Evolutionary conservation across 2,797 vertebrate species (phyloP), one percentile per base, ranked within the genome.

Genomic region (Hippoglossus hippoglossus): DNA sequence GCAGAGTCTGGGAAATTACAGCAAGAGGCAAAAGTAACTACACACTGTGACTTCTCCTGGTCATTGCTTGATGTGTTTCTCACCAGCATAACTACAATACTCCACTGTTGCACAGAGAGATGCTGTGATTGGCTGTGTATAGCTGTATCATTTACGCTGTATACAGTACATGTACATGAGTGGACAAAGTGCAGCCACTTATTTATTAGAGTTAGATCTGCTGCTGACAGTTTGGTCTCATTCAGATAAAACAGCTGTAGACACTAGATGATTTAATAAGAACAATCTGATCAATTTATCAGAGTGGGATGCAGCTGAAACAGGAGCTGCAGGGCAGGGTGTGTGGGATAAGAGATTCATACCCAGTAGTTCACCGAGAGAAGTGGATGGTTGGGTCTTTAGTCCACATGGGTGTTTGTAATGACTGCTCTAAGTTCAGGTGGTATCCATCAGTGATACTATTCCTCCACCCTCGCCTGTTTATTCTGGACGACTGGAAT

Each of bases 401-500:
- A 39, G 36, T 39, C 3, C 3, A 39, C 36, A 39, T 39, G 11
- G 12, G 36, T 39, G 36, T 39, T 13, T 34, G 31, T 34, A 34
- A 34, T 34, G 31, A 11, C 31, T 24, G 13, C 12, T 52, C 13
- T 25, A 12, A 52, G 24, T 6, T 52, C 24, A 52, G 21, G 24
- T 26, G 70, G 36, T 28, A 63, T 79, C 67, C 58, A 67, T 77
- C 62, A 71, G 69, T 26, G 41, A 74, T 63, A 71, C 62, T 91
- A 86, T 90, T 87, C 91, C 79, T 91, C 68, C 87, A 75, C 72
- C 71, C 82, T 87, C 88, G 90, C 88, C 90, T 89, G 80, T 91
- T 90, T 91, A 80, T 78, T 80, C 77, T 82, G 79, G 77, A 87
- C 26, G 13, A 44, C 62, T 70, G 63, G 74, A 82, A 49, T 65